phyloP scores from a whole-genome alignment of 1,140 invertebrate genomes.

The Galleria mellonella region DNA sequence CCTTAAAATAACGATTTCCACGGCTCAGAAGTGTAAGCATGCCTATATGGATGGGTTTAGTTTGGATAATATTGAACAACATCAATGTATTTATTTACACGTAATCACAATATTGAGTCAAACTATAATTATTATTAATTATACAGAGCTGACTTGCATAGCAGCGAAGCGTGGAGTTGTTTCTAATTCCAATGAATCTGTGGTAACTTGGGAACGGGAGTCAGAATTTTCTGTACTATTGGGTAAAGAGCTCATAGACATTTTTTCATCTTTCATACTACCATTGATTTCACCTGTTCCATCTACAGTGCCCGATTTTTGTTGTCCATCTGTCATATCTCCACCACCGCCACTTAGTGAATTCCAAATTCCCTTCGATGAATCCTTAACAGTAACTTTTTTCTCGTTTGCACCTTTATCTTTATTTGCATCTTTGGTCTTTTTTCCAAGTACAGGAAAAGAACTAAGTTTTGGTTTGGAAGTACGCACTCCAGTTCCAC shows the following conservation, averaged over 20 bases:
- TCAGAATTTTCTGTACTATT: constrained; percentile 66
- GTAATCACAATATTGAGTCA: too few species aligned
- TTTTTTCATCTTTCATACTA: constrained; percentile 64
- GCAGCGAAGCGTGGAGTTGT: constrained; percentile 55
- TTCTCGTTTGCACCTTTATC: constrained; percentile 54
- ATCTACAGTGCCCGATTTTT: constrained; percentile 35
- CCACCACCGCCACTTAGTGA: constrained; percentile 50
- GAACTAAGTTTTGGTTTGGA: constrained; percentile 68
- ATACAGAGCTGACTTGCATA: constrained; percentile 74
- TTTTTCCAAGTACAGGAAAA: constrained; percentile 67
- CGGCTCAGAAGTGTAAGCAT: too few species aligned
- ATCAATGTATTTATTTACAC: too few species aligned
- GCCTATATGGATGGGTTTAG: too few species aligned
- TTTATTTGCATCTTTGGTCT: constrained; percentile 56
- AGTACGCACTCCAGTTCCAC: constrained; percentile 44
- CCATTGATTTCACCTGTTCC: constrained; percentile 41
- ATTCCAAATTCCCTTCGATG: constrained; percentile 61
- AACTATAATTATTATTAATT: constrained; percentile 7
- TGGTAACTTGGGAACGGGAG: constrained; percentile 58
- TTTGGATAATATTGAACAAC: too few species aligned
- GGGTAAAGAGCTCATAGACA: constrained; percentile 60
- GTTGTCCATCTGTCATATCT: constrained; percentile 60
- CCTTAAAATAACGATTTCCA: too few species aligned
- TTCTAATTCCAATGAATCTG: constrained; percentile 60
- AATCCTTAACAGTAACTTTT: constrained; percentile 60